Evolutionary conservation across 2,797 vertebrate species (phyloP).

Genomic region (Liparis tanakae): DNA sequence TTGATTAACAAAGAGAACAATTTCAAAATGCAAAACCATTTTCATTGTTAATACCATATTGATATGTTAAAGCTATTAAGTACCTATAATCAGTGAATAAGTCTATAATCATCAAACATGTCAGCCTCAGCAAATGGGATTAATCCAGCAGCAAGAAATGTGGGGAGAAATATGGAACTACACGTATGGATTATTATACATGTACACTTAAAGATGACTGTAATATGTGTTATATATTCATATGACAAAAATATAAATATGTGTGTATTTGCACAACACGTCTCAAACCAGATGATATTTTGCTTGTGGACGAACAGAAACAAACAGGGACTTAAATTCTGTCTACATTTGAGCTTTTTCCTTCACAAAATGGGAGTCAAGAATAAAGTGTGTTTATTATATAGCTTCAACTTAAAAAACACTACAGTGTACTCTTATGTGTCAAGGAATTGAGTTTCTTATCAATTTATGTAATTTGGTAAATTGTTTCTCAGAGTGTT

Average conservation of each 20-base stretch:
- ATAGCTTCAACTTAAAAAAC: neutral
- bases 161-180: neutral
- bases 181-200: neutral
- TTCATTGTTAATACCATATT: neutral
- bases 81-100: neutral
- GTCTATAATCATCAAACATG: constrained; percentile 7
- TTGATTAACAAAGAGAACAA: neutral
- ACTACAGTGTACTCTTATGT: neutral
- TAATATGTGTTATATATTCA: neutral
- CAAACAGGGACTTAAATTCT: neutral
- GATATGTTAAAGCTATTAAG: neutral
- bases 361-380: neutral
- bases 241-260: neutral
- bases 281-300: neutral
- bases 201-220: neutral
- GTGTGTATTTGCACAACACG: neutral
- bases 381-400: neutral
- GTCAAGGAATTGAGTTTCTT: neutral
- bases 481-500: neutral
- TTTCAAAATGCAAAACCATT: neutral
- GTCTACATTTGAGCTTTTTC: neutral
- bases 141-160: neutral
- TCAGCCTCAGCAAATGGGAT: neutral
- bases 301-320: neutral
- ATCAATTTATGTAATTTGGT: neutral